Evolutionary conservation across 92 coral and sea anemone species (phyloP).

Genomic region (Micromussa lordhowensis): DNA sequence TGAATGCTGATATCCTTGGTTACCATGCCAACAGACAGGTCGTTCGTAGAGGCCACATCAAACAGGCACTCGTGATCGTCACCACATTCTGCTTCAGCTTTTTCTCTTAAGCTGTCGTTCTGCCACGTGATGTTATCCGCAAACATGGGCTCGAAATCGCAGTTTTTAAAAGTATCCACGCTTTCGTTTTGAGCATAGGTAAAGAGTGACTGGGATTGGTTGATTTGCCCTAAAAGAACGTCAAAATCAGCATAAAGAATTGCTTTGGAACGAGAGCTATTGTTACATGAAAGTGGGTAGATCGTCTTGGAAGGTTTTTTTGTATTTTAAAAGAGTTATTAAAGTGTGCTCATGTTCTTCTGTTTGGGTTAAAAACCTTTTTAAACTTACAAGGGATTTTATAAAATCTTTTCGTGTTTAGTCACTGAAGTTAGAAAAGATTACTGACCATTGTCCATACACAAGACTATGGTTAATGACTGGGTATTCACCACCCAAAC

Average conservation of each 20-base stretch:
- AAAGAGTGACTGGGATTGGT: conserved; percentile 53
- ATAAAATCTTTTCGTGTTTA: too few species aligned
- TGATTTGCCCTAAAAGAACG: conserved; percentile 63
- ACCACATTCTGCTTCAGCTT: conserved; percentile 64
- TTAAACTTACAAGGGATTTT: too few species aligned
- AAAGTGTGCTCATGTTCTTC: too few species aligned
- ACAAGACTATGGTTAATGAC: too few species aligned
- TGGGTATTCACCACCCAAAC: too few species aligned
- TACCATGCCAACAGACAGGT: conserved; percentile 63
- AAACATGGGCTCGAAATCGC: conserved; percentile 74
- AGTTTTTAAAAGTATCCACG: conserved; percentile 40
- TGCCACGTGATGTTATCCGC: conserved; percentile 65
- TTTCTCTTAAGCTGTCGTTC: conserved; percentile 44
- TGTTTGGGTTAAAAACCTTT: too few species aligned
- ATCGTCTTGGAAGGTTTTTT: too few species aligned
- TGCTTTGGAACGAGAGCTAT: too few species aligned
- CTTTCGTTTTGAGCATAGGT: conserved; percentile 64
- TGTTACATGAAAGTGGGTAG: too few species aligned
- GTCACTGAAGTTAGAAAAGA: too few species aligned
- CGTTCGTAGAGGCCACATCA: conserved; percentile 79
- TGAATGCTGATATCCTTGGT: conserved; percentile 55
- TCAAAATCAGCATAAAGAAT: neutral
- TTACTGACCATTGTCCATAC: too few species aligned
- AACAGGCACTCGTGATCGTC: conserved; percentile 69
- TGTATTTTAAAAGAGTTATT: too few species aligned